These are phyloP conservation scores for Drosophila mimica DNA, from an alignment of 2,888 invertebrate genomes.

Conservation along the genomic window DNA sequence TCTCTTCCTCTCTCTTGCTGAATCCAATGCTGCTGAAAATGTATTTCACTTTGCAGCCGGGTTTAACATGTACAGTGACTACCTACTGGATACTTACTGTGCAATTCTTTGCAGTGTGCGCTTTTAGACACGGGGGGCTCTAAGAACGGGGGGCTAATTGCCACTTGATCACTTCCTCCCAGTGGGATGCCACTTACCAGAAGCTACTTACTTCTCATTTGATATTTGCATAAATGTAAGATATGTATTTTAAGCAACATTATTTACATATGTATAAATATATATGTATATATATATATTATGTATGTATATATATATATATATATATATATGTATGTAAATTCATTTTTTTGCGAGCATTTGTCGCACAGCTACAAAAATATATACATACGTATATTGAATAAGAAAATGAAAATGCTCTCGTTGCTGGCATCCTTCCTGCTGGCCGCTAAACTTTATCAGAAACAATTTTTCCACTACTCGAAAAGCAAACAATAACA, in stretches of 20 bases:
- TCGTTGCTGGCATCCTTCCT: constrained; percentile 38
- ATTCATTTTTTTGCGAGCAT: constrained; percentile 31
- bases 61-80: not conserved
- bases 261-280: not conserved
- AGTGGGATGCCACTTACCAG: not conserved
- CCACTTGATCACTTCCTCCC: not conserved
- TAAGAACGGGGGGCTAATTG: not conserved
- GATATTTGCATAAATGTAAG: not conserved
- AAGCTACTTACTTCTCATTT: not conserved
- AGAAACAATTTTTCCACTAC: constrained; percentile 51
- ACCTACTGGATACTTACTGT: not conserved
- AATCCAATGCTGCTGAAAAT: constrained; percentile 13
- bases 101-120: not conserved
- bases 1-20: not conserved
- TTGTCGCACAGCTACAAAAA: constrained; percentile 43
- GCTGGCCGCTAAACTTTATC: constrained; percentile 54
- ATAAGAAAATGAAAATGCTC: constrained; percentile 3
- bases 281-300: not conserved
- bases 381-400: constrained; percentile 11
- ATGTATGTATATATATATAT: not conserved
- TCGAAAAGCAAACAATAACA: constrained; percentile 47
- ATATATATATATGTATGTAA: constrained; percentile 17
- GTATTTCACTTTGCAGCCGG: not conserved
- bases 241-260: not conserved
- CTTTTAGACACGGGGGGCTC: not conserved